These are phyloP conservation scores for Halocaridina rubra DNA, from an alignment of 2,888 invertebrate species.

Conservation along the genomic window DNA sequence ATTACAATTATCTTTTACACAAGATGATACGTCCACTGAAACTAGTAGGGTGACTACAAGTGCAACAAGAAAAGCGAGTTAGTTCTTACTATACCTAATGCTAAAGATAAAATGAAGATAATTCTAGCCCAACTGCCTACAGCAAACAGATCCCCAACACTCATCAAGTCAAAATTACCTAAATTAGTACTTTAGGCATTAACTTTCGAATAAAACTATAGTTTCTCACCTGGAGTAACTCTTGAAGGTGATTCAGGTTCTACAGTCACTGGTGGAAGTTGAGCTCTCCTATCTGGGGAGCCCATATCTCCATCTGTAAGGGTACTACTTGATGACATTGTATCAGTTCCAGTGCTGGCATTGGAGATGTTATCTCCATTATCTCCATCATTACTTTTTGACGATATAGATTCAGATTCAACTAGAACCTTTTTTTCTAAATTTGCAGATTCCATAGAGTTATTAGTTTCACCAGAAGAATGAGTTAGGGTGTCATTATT, in stretches of 20 bases:
- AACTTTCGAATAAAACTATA: no score
- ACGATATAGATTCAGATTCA: neutral
- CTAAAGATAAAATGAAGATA: no score
- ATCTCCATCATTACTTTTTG: neutral
- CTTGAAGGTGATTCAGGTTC: constrained; percentile 32
- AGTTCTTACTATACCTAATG: no score
- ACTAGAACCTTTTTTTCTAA: neutral
- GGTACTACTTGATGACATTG: constrained; percentile 48
- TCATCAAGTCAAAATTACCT: no score
- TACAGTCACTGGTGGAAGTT: neutral
- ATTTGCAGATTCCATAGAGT: neutral
- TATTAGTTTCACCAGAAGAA: neutral
- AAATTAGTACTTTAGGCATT: no score
- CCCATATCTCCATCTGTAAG: constrained; percentile 43
- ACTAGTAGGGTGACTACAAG: no score
- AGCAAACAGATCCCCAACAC: no score
- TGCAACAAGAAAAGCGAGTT: no score
- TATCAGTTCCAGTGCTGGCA: constrained; percentile 43
- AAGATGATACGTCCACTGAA: no score
- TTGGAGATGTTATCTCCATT: constrained; percentile 15
- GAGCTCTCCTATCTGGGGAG: constrained; percentile 32
- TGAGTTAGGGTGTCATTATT: neutral
- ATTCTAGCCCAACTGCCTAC: no score
- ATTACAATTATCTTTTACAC: no score
- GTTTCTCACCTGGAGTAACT: constrained; percentile 46